These are phyloP conservation scores for Drosophila biarmipes DNA, from an alignment of 1,140 invertebrate genomes.

Conservation along the genomic window DNA sequence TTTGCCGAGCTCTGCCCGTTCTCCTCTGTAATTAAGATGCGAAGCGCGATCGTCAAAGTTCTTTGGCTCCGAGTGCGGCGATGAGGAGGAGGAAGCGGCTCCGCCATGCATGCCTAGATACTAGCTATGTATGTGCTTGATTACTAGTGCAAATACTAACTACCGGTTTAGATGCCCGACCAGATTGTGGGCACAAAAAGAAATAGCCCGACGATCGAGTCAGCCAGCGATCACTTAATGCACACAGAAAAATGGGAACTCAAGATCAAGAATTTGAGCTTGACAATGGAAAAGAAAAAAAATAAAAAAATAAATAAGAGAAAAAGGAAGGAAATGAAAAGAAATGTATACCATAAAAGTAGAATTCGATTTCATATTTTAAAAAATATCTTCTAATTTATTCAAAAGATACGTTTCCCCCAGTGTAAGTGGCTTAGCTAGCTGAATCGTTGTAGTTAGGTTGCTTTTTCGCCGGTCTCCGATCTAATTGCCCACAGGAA, in stretches of 20 bases:
- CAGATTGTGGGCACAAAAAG: conserved; percentile 49
- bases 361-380: neutral
- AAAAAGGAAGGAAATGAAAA: too few species aligned
- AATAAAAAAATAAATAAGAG: too few species aligned
- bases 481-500: conserved; percentile 77
- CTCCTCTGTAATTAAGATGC: conserved; percentile 80
- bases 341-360: too few species aligned
- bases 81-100: conserved; percentile 23
- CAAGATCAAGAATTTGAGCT: neutral
- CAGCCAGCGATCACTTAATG: conserved; percentile 16
- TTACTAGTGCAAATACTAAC: conserved; percentile 82
- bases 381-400: neutral
- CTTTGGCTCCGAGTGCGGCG: conserved; percentile 46
- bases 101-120: conserved; percentile 78
- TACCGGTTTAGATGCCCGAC: conserved; percentile 76
- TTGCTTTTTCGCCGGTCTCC: conserved; percentile 38
- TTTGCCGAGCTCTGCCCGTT: conserved; percentile 41
- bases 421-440: conserved; percentile 16
- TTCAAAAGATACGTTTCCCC: neutral
- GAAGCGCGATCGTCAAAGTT: conserved; percentile 80
- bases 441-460: conserved; percentile 14
- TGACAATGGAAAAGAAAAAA: too few species aligned
- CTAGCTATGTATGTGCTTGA: conserved; percentile 73
- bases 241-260: conserved; percentile 20
- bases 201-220: conserved; percentile 11